Evolutionary conservation across 2,113 vertebrate genomes (phyloP).

Genomic region (Lethenteron camtschaticum): DNA sequence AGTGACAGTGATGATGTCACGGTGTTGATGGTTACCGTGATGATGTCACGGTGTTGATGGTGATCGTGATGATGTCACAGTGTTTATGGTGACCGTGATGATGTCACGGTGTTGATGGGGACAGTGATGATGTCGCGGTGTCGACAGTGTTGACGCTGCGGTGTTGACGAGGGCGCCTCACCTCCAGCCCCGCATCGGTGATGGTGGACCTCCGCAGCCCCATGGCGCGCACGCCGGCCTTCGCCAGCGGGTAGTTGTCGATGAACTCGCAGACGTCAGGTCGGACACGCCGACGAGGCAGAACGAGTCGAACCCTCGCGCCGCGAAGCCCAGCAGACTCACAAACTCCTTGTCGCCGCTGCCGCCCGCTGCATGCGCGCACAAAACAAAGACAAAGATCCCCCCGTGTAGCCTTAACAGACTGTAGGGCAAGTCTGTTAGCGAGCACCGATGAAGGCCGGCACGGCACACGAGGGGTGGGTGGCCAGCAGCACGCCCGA

Average conservation of each 20-base stretch:
- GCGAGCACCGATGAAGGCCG: neutral
- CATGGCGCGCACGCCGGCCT: slow-evolving; percentile 87
- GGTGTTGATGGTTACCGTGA: no score
- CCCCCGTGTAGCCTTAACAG: neutral
- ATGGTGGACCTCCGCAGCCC: slow-evolving; percentile 96
- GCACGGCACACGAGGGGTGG: neutral
- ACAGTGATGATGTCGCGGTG: no score
- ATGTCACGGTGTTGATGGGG: no score
- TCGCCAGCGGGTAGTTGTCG: slow-evolving; percentile 92
- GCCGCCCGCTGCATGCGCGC: neutral
- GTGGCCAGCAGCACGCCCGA: neutral
- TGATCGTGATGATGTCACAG: no score
- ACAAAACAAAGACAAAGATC: neutral
- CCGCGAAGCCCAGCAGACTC: slow-evolving; percentile 74
- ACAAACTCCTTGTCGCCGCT: slow-evolving; percentile 84
- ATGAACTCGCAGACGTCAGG: slow-evolving; percentile 99
- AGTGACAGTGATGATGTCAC: no score
- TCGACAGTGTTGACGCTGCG: no score
- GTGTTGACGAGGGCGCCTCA: slow-evolving; percentile 17
- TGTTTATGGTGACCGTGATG: no score
- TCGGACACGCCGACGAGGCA: slow-evolving; percentile 93
- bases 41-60: no score
- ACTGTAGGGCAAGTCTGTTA: neutral
- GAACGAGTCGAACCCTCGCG: slow-evolving; percentile 77
- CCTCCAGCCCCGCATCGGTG: slow-evolving; percentile 85